Percentiles rank a stretch among this genome's conserved stretches.
Evolutionary conservation across 2,888 invertebrate genomes (phyloP).

Genomic region (Pterostichus niger): DNA sequence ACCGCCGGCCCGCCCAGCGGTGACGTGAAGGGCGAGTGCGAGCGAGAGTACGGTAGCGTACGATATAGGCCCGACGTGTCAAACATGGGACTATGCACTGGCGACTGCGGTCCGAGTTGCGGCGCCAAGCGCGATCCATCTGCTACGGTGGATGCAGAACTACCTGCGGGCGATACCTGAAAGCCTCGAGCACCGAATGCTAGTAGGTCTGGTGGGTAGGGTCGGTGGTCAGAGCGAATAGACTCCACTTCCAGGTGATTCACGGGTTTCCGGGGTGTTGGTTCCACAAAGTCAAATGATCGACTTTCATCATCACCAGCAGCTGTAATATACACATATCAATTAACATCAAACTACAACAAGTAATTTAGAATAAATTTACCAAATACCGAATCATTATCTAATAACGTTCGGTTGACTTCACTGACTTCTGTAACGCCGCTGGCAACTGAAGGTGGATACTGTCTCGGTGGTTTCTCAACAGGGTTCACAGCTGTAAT

Average conservation of each 20-base stretch:
- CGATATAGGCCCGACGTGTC: slow-evolving; percentile 83
- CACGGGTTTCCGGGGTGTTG: slow-evolving; percentile 79
- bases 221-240: slow-evolving; percentile 80
- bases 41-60: slow-evolving; percentile 87
- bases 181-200: slow-evolving; percentile 86
- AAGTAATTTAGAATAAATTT: slow-evolving; percentile 74
- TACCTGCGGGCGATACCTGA: slow-evolving; percentile 89
- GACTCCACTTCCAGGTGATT: slow-evolving; percentile 80
- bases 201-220: slow-evolving; percentile 89
- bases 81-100: slow-evolving; percentile 83
- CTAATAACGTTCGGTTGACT: slow-evolving; percentile 88
- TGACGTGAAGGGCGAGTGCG: slow-evolving; percentile 87
- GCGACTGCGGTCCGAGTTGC: slow-evolving; percentile 72
- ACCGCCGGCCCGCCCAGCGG: slow-evolving; percentile 83
- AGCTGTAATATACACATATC: slow-evolving; percentile 70
- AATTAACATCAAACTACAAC: background rate
- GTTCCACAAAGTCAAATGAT: slow-evolving; percentile 83
- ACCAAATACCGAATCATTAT: slow-evolving; percentile 90
- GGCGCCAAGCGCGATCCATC: slow-evolving; percentile 82
- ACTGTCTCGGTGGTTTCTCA: slow-evolving; percentile 89
- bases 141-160: slow-evolving; percentile 89
- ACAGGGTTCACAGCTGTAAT: slow-evolving; percentile 92
- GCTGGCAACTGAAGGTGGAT: slow-evolving; percentile 85
- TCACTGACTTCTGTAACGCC: slow-evolving; percentile 91
- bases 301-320: slow-evolving; percentile 85